Evolutionary conservation across 2,797 vertebrate species (phyloP).

Genomic region (Pseudochromis fuscus): DNA sequence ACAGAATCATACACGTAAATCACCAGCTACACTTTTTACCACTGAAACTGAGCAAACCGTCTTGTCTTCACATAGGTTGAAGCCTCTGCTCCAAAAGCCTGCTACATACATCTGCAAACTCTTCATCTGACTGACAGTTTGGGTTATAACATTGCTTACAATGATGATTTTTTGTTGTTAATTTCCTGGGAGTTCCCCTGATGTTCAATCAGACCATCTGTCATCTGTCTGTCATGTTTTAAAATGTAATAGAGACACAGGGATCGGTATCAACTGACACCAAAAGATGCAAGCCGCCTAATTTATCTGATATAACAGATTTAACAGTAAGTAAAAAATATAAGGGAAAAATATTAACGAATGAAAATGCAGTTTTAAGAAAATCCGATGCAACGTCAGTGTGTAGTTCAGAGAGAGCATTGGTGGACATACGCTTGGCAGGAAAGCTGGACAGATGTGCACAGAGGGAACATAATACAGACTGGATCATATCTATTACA

Average conservation of each 20-base stretch:
- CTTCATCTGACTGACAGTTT: neutral
- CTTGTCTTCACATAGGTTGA: too few species aligned
- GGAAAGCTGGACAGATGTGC: slow-evolving; percentile 37
- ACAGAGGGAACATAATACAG: slow-evolving; percentile 1
- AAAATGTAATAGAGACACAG: neutral
- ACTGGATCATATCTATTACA: slow-evolving; percentile 8
- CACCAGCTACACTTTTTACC: too few species aligned
- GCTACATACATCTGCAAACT: neutral
- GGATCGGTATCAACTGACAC: neutral
- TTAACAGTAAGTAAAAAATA: neutral
- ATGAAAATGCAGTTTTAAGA: neutral
- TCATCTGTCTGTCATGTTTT: neutral
- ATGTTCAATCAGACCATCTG: neutral
- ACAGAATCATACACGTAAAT: too few species aligned
- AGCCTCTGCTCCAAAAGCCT: too few species aligned
- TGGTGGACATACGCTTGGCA: neutral
- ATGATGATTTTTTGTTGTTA: neutral
- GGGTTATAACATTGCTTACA: neutral
- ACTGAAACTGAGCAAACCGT: too few species aligned
- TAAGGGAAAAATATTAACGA: neutral
- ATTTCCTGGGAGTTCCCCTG: neutral
- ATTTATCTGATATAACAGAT: neutral
- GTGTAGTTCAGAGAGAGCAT: neutral
- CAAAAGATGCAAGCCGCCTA: neutral
- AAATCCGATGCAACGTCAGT: neutral